Conservation (phyloP, 2,888 invertebrate species). For the Automeris io region DNA sequence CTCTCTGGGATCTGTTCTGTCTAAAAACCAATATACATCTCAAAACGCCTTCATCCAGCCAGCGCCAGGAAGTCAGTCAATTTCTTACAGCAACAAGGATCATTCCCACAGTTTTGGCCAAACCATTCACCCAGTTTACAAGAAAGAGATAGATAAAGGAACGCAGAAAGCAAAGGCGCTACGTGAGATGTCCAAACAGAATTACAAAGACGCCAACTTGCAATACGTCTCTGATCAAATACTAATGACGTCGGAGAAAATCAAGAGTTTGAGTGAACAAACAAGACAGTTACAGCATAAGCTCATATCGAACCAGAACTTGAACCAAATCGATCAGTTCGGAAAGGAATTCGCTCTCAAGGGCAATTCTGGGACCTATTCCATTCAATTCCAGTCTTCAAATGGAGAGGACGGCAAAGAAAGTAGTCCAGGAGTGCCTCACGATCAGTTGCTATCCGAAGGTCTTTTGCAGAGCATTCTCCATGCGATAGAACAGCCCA, state of each 20-base stretch:
- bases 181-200: slow-evolving; percentile 38
- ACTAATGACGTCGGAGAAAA: slow-evolving; percentile 57
- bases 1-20: slow-evolving; percentile 67
- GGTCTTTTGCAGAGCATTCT: slow-evolving; percentile 88
- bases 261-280: slow-evolving; percentile 54
- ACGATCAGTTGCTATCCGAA: slow-evolving; percentile 86
- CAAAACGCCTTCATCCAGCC: slow-evolving; percentile 40
- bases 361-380: slow-evolving; percentile 80
- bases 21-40: slow-evolving; percentile 51
- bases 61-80: slow-evolving; percentile 37
- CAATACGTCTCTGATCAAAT: slow-evolving; percentile 58
- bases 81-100: slow-evolving; percentile 36
- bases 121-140: slow-evolving; percentile 35
- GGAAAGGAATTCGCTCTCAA: slow-evolving; percentile 62
- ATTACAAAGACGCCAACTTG: slow-evolving; percentile 41
- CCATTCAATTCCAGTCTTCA: slow-evolving; percentile 86
- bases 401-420: slow-evolving; percentile 64
- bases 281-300: slow-evolving; percentile 60
- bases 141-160: slow-evolving; percentile 33
- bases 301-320: slow-evolving; percentile 45
- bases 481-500: slow-evolving; percentile 87
- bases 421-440: slow-evolving; percentile 73
- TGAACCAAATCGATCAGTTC: slow-evolving; percentile 29
- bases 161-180: slow-evolving; percentile 50
- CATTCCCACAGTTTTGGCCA: slow-evolving; percentile 46